Base-by-base conservation (phyloP, 2,797 vertebrate genomes). In the Sebastes taczanowskii region DNA sequence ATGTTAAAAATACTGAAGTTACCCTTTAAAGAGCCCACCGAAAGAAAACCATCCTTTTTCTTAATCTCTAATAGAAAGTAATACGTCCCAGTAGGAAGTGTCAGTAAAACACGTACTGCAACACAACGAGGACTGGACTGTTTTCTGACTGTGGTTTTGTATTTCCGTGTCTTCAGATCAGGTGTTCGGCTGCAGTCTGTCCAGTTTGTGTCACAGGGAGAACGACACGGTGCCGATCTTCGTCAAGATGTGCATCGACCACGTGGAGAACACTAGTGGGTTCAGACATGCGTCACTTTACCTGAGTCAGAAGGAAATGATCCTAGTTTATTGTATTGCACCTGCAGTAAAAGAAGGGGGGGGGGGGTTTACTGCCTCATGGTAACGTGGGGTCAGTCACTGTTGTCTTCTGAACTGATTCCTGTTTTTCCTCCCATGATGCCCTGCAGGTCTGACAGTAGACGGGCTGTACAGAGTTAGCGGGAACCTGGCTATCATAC, bases 391-490 rank as follows among this genome's bases (percentile, higher is more conserved):
- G 2, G 1, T 6, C 11, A 3, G 9, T 67, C 46, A 49, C 18
- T 46, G 42, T 46, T 67, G 2, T 74, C 55, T 42, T 55, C 25
- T 23, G 9, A 68, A 55, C 25, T 71, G 46, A 67, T 30, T 14
- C 1, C 3, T 58, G 20, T 29, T 71, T 73, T 73, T 65, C 16
- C 22, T 77, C 64, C 64, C 83, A n/a, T 81, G 68, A 52, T 59
- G 11, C 78, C 61, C 71, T 84, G 74, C 91, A 99, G 98, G 97
- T 80, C 92, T 99, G 90, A 95, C 94, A 68, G 46, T 99, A 30
- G 98, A 99, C 5, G 99, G 99, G 11, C 91, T 99, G 55, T 99
- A 99, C 92, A 94, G 99, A 95, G 98, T 99, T 2, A 99, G 98
- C 60, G 99, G 99, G 83, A 99, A 99, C 92, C 95, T 99, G 87